Percentiles rank a stretch among this genome's conserved stretches.
These are phyloP conservation scores for Datnioides undecimradiatus DNA, from an alignment of 2,113 vertebrate species.

Conservation along the genomic window DNA sequence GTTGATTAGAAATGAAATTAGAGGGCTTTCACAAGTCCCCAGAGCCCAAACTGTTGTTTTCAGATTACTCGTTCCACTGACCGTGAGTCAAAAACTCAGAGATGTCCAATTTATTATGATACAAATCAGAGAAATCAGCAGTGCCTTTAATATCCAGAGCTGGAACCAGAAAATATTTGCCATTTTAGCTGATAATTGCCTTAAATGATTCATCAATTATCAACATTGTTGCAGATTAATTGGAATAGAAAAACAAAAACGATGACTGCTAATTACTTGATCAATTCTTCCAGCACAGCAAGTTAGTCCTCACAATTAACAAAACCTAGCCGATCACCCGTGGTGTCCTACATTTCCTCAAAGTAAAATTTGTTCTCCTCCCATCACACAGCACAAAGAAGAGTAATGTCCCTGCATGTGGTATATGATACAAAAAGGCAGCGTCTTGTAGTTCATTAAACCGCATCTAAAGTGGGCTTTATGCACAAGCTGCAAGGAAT, in stretches of 20 bases:
- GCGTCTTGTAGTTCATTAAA: not conserved
- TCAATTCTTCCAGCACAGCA: not conserved
- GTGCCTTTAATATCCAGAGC: not conserved
- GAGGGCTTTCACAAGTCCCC: too few relatives aligned
- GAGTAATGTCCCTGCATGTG: not conserved
- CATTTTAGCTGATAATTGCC: not conserved
- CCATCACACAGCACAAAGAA: not conserved
- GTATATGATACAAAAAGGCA: not conserved
- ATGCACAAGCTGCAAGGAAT: slow-evolving; percentile 6
- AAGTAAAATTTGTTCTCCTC: not conserved
- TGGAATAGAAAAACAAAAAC: too few relatives aligned
- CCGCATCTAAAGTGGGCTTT: slow-evolving; percentile 23
- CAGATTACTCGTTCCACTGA: too few relatives aligned
- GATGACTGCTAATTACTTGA: not conserved
- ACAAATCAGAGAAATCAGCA: too few relatives aligned
- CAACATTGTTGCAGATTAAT: not conserved
- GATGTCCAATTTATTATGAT: too few relatives aligned
- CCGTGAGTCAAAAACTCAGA: not conserved
- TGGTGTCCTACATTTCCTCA: not conserved
- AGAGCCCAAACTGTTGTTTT: too few relatives aligned
- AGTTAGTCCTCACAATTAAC: not conserved
- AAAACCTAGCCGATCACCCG: not conserved
- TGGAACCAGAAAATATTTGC: not conserved
- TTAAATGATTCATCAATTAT: not conserved
- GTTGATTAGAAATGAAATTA: not conserved